Conservation (phyloP, 2,888 invertebrate species). For the Eurytoma adleriae region DNA sequence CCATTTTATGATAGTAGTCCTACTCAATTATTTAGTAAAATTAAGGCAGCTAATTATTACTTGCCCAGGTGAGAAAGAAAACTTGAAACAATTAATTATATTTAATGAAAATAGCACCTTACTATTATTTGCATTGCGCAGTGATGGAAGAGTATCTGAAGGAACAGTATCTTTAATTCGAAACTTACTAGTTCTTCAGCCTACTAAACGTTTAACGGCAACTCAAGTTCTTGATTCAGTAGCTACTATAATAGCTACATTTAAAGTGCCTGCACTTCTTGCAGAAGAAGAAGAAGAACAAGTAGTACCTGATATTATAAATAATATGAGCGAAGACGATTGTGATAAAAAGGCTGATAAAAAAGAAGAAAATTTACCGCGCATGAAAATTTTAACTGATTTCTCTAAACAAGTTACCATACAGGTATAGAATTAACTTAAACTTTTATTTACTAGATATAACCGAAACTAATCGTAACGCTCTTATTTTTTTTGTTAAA, state of each 20-base stretch:
- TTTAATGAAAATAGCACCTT: slow-evolving; percentile 34
- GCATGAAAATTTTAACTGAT: slow-evolving; percentile 62
- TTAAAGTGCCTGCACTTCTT: slow-evolving; percentile 75
- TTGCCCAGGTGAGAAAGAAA: slow-evolving; percentile 81
- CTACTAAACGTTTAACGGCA: slow-evolving; percentile 82
- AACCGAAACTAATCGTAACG: slow-evolving; percentile 1
- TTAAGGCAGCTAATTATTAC: slow-evolving; percentile 85
- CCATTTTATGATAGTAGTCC: slow-evolving; percentile 88
- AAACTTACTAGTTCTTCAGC: slow-evolving; percentile 82
- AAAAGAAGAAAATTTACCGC: slow-evolving; percentile 44
- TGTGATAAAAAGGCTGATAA: slow-evolving; percentile 52
- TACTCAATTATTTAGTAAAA: slow-evolving; percentile 85
- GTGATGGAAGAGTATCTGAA: slow-evolving; percentile 80
- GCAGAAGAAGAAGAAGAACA: slow-evolving; percentile 78
- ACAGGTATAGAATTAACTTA: slow-evolving; percentile 60
- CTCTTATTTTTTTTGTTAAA: slow-evolving; percentile 24
- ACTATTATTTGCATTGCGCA: slow-evolving; percentile 63
- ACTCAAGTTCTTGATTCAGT: slow-evolving; percentile 82
- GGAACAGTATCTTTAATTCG: slow-evolving; percentile 83
- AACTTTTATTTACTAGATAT: neutral
- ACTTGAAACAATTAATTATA: slow-evolving; percentile 3
- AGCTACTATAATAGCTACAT: slow-evolving; percentile 79
- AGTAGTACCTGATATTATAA: slow-evolving; percentile 78
- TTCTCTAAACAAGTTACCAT: slow-evolving; percentile 68
- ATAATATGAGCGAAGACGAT: slow-evolving; percentile 59